Percentiles rank a stretch among this genome's conserved stretches.
phyloP scores from a whole-genome alignment of 2,113 vertebrate species.

The Hyaena hyaena region DNA sequence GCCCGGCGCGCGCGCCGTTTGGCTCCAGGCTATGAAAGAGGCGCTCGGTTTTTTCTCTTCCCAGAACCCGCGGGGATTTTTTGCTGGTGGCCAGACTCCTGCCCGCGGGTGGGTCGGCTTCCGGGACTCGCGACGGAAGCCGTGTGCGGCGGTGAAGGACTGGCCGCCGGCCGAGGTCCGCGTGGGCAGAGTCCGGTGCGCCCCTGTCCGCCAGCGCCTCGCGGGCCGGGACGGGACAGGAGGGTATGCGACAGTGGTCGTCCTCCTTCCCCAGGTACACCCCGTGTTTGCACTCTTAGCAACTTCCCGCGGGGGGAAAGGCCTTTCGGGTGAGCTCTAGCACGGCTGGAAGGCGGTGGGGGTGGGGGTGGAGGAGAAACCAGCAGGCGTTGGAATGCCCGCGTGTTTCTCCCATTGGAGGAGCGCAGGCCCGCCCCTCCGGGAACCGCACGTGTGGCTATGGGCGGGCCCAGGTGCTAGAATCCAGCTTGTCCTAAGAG shows the following conservation, averaged over 20 bases:
- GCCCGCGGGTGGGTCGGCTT: background rate
- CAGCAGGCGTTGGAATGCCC: slow-evolving; percentile 18
- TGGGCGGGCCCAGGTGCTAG: background rate
- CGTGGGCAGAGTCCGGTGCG: background rate
- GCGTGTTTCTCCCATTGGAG: slow-evolving; percentile 40
- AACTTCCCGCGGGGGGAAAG: background rate
- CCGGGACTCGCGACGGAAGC: background rate
- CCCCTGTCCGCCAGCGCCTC: too few relatives aligned
- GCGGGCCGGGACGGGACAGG: fast-evolving
- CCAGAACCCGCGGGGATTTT: fast-evolving
- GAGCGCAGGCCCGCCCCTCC: background rate
- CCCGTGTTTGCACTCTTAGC: background rate
- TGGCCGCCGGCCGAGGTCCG: fast-evolving
- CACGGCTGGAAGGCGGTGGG: background rate
- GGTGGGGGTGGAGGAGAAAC: background rate
- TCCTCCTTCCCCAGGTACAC: background rate
- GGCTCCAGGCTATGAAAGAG: background rate
- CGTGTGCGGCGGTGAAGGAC: background rate
- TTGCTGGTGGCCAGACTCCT: background rate
- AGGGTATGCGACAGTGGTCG: too few relatives aligned
- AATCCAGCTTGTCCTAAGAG: background rate
- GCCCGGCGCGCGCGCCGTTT: fast-evolving
- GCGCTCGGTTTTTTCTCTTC: background rate
- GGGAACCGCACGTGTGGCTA: fast-evolving
- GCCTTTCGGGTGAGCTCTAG: fast-evolving